A percentile compares a stretch with the other conserved stretches of the same genome.
Evolutionary conservation across 2,888 invertebrate species (phyloP).

Genomic region (Tricholauxania praeusta): DNA sequence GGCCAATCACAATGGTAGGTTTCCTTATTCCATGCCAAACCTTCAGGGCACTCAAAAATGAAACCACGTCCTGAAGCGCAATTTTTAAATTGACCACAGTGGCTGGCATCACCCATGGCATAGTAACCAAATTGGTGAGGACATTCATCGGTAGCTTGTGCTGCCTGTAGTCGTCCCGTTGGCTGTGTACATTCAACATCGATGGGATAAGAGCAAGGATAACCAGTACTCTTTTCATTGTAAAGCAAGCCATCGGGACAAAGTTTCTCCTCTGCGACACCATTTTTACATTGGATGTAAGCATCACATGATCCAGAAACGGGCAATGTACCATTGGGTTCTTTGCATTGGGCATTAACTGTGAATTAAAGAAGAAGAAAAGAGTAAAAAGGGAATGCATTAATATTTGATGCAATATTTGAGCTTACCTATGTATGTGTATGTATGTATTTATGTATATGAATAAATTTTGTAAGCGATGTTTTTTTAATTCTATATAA

Average conservation of each 20-base stretch:
- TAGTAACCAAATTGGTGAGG: constrained; percentile 88
- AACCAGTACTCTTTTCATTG: constrained; percentile 78
- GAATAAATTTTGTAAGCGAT: neutral
- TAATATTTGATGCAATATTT: constrained; percentile 44
- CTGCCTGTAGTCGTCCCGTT: constrained; percentile 72
- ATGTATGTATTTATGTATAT: neutral
- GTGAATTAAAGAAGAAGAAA: constrained; percentile 52
- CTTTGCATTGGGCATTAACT: constrained; percentile 70
- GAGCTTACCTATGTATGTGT: constrained; percentile 61
- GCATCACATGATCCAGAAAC: constrained; percentile 80
- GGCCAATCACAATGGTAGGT: constrained; percentile 89
- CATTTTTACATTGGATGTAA: constrained; percentile 80
- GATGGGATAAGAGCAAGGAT: constrained; percentile 87
- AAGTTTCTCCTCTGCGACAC: constrained; percentile 79
- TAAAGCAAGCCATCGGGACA: constrained; percentile 87
- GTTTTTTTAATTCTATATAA: neutral
- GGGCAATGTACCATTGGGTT: constrained; percentile 78
- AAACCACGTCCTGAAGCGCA: constrained; percentile 84
- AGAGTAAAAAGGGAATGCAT: constrained; percentile 43
- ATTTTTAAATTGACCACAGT: constrained; percentile 85
- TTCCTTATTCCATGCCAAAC: constrained; percentile 80
- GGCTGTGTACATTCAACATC: constrained; percentile 82
- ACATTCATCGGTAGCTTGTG: constrained; percentile 79
- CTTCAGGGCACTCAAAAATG: constrained; percentile 84
- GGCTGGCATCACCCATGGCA: constrained; percentile 74